Conservation (phyloP, 1,140 invertebrate species). For the Drosophila suzukii region DNA sequence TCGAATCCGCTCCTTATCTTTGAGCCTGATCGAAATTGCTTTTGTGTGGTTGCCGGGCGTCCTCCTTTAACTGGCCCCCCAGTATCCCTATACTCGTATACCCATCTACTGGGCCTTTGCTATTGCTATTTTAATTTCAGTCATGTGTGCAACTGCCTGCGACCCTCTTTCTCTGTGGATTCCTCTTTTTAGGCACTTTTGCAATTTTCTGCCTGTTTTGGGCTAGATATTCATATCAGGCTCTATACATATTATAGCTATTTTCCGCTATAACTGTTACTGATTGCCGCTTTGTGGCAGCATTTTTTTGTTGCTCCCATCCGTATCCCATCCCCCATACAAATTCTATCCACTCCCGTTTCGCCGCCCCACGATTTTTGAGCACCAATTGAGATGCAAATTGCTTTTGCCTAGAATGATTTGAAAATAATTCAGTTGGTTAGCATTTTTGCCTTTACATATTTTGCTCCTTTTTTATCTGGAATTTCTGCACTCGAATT, state of each 20-base stretch:
- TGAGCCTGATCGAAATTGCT: slow-evolving; percentile 80
- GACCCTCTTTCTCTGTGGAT: slow-evolving; percentile 26
- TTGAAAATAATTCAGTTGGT: slow-evolving; percentile 78
- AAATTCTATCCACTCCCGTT: background rate
- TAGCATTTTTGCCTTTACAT: slow-evolving; percentile 46
- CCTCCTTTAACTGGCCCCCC: background rate
- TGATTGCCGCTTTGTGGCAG: slow-evolving; percentile 75
- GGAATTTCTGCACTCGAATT: slow-evolving; percentile 49
- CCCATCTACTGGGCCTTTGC: slow-evolving; percentile 14
- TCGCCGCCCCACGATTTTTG: slow-evolving; percentile 39
- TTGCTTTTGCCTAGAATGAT: slow-evolving; percentile 76
- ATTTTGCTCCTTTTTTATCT: slow-evolving; percentile 19
- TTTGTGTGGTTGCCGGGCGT: slow-evolving; percentile 68
- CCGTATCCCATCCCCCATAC: background rate
- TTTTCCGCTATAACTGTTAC: slow-evolving; percentile 81
- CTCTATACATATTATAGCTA: slow-evolving; percentile 72
- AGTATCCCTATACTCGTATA: background rate
- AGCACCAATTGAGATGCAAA: slow-evolving; percentile 76
- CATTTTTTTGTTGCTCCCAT: slow-evolving; percentile 33
- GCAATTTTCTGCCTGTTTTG: slow-evolving; percentile 69
- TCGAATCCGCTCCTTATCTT: slow-evolving; percentile 63
- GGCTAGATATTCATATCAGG: slow-evolving; percentile 78
- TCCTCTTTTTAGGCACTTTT: slow-evolving; percentile 69
- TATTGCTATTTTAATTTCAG: slow-evolving; percentile 77
- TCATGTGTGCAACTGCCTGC: slow-evolving; percentile 68